A percentile compares a stretch with the other conserved stretches of the same genome.
Evolutionary conservation across 2,113 vertebrate genomes (phyloP).

Genomic region (Toxotes jaculatrix): DNA sequence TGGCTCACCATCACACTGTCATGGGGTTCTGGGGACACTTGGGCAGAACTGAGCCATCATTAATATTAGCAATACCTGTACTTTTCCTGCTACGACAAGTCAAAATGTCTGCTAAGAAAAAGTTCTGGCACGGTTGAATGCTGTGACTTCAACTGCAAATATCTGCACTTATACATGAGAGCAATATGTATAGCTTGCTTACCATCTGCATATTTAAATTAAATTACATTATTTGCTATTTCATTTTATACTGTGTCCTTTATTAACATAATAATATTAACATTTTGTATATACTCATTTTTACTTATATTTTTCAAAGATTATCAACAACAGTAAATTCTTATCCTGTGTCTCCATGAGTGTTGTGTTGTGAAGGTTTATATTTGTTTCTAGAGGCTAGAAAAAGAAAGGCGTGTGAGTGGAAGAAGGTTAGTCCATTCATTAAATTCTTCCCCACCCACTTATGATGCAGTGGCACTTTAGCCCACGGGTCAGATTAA

Average conservation of each 20-base stretch:
- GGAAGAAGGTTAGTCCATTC: constrained; percentile 35
- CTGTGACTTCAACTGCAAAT: too few relatives aligned
- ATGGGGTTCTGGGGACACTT: not conserved
- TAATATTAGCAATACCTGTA: not conserved
- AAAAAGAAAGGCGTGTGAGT: not conserved
- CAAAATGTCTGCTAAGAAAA: not conserved
- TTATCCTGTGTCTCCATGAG: not conserved
- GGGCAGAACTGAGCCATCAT: too few relatives aligned
- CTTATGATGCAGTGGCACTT: constrained; percentile 19
- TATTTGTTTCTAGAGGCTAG: constrained; percentile 20
- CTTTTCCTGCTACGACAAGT: not conserved
- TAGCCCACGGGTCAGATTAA: constrained; percentile 65
- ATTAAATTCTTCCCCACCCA: constrained; percentile 37
- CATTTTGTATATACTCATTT: not conserved
- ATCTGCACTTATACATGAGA: too few relatives aligned
- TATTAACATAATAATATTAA: not conserved
- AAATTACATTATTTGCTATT: not conserved
- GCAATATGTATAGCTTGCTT: not conserved
- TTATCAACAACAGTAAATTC: constrained; percentile 13
- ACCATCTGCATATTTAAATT: not conserved
- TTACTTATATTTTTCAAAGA: not conserved
- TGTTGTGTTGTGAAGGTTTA: not conserved
- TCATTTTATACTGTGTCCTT: not conserved
- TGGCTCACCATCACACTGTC: not conserved
- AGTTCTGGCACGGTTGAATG: not conserved